Conservation (phyloP, 1,140 invertebrate species). For the Drosophila orena region DNA sequence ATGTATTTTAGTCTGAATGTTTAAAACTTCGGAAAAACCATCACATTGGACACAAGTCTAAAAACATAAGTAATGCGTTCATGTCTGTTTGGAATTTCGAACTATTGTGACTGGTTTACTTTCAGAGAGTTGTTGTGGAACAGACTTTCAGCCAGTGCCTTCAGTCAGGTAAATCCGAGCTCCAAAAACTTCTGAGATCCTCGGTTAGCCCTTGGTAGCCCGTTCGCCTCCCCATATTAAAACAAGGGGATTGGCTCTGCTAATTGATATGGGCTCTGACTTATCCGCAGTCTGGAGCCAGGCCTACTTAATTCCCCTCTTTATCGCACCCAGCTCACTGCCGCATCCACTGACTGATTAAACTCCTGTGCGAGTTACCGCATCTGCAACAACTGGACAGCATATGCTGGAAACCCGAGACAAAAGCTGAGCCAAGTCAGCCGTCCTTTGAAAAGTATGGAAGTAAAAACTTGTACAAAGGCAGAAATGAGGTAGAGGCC, state of each 20-base stretch:
- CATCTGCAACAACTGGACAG: constrained; percentile 34
- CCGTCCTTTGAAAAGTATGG: constrained; percentile 34
- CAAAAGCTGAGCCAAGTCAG: constrained; percentile 32
- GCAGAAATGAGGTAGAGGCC: constrained; percentile 24
- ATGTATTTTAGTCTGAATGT: no score
- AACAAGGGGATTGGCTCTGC: constrained; percentile 8
- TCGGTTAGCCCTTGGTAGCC: no score
- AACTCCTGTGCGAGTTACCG: constrained; percentile 12
- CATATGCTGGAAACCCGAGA: constrained; percentile 75
- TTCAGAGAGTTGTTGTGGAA: no score
- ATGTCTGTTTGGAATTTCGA: no score
- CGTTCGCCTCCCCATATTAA: no score
- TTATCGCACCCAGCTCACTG: constrained; percentile 3
- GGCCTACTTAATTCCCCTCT: constrained; percentile 28
- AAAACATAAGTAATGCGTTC: no score
- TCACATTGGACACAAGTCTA: no score
- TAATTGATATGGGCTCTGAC: constrained; percentile 33
- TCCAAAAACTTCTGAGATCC: no score
- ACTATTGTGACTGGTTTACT: no score
- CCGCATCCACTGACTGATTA: constrained; percentile 34
- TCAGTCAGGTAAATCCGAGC: no score
- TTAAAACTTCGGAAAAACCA: no score
- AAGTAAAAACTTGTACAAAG: constrained; percentile 32
- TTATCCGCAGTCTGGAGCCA: constrained; percentile 25
- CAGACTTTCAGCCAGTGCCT: no score